A percentile compares a stretch with the other conserved stretches of the same genome.
Conservation (phyloP, 1,140 invertebrate genomes). For the Nymphalis io region DNA sequence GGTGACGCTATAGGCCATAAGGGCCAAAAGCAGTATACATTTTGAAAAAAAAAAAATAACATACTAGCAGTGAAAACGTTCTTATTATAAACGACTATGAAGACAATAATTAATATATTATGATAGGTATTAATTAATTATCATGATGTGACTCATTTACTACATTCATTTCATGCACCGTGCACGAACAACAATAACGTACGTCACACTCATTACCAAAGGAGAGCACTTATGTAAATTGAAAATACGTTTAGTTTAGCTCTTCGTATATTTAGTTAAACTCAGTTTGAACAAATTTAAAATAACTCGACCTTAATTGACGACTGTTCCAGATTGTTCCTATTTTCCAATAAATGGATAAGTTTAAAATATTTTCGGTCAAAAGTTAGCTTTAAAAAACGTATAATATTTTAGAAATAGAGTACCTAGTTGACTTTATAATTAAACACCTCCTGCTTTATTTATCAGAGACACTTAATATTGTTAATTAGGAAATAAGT, state of each 20-base stretch:
- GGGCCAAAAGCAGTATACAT: no score
- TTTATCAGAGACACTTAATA: no score
- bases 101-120: no score
- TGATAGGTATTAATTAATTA: neutral
- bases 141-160: neutral
- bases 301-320: slow-evolving; percentile 35
- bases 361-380: neutral
- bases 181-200: neutral
- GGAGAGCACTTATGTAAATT: slow-evolving; percentile 3
- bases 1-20: no score
- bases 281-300: slow-evolving; percentile 14
- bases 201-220: neutral
- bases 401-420: neutral
- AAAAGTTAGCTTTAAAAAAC: neutral
- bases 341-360: neutral
- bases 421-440: no score
- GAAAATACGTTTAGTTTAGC: neutral
- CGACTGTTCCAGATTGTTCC: slow-evolving; percentile 12
- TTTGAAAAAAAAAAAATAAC: no score
- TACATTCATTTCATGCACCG: neutral
- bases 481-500: no score
- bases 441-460: no score
- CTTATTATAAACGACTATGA: no score
- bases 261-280: neutral
- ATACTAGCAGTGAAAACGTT: no score